Evolutionary conservation across 2,797 vertebrate species (phyloP).

Genomic region (Enteromius mattozi): DNA sequence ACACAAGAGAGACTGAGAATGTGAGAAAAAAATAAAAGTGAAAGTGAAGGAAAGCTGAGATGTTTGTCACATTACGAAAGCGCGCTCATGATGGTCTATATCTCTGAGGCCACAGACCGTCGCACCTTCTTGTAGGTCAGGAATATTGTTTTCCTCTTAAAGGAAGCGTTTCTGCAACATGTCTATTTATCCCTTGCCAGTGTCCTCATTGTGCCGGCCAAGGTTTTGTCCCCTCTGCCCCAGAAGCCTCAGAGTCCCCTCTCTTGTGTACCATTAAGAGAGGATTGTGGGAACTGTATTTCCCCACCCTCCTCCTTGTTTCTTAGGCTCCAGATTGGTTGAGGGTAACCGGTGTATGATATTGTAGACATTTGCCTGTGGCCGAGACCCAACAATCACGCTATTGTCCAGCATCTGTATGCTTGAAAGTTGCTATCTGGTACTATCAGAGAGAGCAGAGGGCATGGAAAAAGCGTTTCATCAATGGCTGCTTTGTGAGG

Average conservation of each 20-base stretch:
- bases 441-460: conserved; percentile 44
- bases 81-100: not conserved
- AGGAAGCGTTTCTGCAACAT: conserved; percentile 30
- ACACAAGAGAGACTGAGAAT: conserved; percentile 11
- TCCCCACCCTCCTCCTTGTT: not conserved
- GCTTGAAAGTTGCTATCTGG: conserved; percentile 45
- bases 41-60: conserved; percentile 1
- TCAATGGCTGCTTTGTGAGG: conserved; percentile 62
- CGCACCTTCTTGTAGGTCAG: conserved; percentile 29
- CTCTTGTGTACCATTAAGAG: not conserved
- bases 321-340: conserved; percentile 33
- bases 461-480: conserved; percentile 29
- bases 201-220: not conserved
- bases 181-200: conserved; percentile 34
- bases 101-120: conserved; percentile 17
- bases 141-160: conserved; percentile 40
- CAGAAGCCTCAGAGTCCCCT: conserved; percentile 19
- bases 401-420: conserved; percentile 47
- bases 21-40: not conserved
- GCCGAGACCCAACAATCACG: conserved; percentile 41
- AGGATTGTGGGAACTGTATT: conserved; percentile 42
- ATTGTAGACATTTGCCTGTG: conserved; percentile 21
- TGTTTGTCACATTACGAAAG: conserved; percentile 32
- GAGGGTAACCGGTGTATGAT: conserved; percentile 31
- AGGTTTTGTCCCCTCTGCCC: conserved; percentile 3